Base-by-base conservation (phyloP, 2,797 vertebrate species). In the Danionella dracula region DNA sequence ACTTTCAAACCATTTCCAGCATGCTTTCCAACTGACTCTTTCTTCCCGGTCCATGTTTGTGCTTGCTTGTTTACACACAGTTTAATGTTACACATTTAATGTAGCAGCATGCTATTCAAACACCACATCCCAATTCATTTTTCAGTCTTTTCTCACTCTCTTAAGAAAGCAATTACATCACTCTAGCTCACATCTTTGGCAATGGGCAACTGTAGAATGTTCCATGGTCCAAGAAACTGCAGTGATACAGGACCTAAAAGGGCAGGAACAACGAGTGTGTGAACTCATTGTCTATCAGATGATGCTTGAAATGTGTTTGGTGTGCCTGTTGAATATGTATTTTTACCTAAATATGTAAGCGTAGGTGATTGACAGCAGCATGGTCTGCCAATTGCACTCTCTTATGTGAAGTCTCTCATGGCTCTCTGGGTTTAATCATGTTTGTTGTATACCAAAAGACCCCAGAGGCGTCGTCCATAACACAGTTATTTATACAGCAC, bases 81-180 rank as follows among this genome's bases (percentile, higher is more conserved):
- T 66, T 17, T 57, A 12, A 66, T 66, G 31, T 57, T 48, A 56
- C 10, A 16, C 51, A 41, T 66, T 56, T 40, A 27, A 66, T 48
- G 40, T 27, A 65, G 40, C 4, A 23, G 19, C 45, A 59, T 15
- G 21, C 40, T 62, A 40, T 64, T 50, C 31, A 59, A 59, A 51
- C 51, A 48, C 17, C 61, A 44, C 20, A 35, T 35, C 9, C 17
- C 69, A 78, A 80, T 79, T 82, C 37, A 82, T 79, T 78, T 77
- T 75, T 78, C 23, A 27, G 76, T 68, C 40, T 15, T 12, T 83
- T 79, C 6, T 83, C 79, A 78, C 69, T 48, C 66, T 27, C 67
- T 60, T 77, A 27, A 76, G 81, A 86, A 87, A 88, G 84, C 79
- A 84, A 80, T 87, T 84, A 87, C 83, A 84, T 88, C 85, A 86